A percentile compares a stretch with the other conserved stretches of the same genome.
Conservation (phyloP, 2,888 invertebrate species). For the Cordilura impudica region DNA sequence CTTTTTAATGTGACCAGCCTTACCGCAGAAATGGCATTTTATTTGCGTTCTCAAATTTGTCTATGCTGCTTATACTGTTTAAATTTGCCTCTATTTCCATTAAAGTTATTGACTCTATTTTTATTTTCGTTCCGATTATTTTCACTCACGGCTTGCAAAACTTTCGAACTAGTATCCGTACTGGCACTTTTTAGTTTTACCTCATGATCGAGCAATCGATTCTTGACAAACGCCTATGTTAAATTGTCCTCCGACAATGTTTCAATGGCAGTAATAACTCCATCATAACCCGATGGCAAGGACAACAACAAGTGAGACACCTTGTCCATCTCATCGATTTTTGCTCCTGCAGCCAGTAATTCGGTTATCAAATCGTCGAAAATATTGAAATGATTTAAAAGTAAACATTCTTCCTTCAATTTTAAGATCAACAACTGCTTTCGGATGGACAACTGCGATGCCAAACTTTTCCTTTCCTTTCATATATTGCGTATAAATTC, state of each 20-base stretch:
- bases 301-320: conserved; percentile 53
- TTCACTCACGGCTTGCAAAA: conserved; percentile 27
- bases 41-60: background rate
- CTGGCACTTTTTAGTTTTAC: conserved; percentile 37
- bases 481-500: conserved; percentile 52
- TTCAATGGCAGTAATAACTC: conserved; percentile 49
- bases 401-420: conserved; percentile 39
- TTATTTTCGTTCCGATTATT: conserved; percentile 3
- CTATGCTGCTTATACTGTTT: conserved; percentile 22
- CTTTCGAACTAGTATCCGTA: conserved; percentile 50
- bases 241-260: conserved; percentile 42
- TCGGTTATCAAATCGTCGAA: conserved; percentile 60
- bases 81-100: conserved; percentile 31
- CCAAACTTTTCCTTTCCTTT: conserved; percentile 54
- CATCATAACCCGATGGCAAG: conserved; percentile 50
- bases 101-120: conserved; percentile 21
- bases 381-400: conserved; percentile 54
- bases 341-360: conserved; percentile 51
- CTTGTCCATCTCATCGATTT: conserved; percentile 57
- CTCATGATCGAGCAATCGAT: conserved; percentile 49
- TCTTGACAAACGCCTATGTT: conserved; percentile 51
- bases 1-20: conserved; percentile 68
- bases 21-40: conserved; percentile 70
- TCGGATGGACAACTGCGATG: conserved; percentile 50
- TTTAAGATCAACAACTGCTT: conserved; percentile 51